Percentiles rank a stretch among this genome's conserved stretches.
These are phyloP conservation scores for Anguilla rostrata DNA, from an alignment of 2,113 vertebrate species.

Conservation along the genomic window DNA sequence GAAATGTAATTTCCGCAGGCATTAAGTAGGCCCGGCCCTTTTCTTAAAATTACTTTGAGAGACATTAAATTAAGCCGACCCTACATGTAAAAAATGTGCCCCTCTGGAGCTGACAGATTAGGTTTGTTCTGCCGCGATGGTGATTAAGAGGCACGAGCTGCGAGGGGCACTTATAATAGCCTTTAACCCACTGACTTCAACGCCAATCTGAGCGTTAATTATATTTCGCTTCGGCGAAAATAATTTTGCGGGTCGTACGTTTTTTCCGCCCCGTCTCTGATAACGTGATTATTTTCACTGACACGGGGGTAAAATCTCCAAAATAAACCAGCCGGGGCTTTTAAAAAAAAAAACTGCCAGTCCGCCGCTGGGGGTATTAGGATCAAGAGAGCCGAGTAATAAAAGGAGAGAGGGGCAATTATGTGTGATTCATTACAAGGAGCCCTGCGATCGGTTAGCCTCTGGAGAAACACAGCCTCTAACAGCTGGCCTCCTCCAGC, in stretches of 20 bases:
- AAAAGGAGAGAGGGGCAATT: no score
- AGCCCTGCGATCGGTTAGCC: no score
- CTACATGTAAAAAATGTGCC: neutral
- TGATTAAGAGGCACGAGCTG: slow-evolving; percentile 33
- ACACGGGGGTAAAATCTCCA: slow-evolving; percentile 31
- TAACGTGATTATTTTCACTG: slow-evolving; percentile 59
- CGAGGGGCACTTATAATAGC: slow-evolving; percentile 52
- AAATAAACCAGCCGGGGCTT: neutral
- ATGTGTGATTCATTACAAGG: no score
- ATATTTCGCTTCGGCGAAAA: slow-evolving; percentile 59
- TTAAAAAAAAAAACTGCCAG: neutral
- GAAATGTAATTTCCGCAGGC: neutral
- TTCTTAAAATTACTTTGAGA: neutral
- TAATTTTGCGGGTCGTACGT: slow-evolving; percentile 61
- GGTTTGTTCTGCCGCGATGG: slow-evolving; percentile 40
- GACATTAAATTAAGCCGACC: neutral
- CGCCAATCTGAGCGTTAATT: slow-evolving; percentile 55
- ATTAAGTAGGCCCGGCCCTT: neutral
- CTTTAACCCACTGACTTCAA: slow-evolving; percentile 48
- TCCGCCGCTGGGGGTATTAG: neutral
- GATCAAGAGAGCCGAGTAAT: neutral
- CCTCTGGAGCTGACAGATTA: neutral
- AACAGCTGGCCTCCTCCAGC: no score
- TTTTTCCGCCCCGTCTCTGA: slow-evolving; percentile 53
- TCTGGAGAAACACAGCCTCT: no score